A percentile compares a stretch with the other conserved stretches of the same genome.
These are phyloP conservation scores for Standfussiana lucernea DNA, from an alignment of 2,888 invertebrate species.

Conservation along the genomic window DNA sequence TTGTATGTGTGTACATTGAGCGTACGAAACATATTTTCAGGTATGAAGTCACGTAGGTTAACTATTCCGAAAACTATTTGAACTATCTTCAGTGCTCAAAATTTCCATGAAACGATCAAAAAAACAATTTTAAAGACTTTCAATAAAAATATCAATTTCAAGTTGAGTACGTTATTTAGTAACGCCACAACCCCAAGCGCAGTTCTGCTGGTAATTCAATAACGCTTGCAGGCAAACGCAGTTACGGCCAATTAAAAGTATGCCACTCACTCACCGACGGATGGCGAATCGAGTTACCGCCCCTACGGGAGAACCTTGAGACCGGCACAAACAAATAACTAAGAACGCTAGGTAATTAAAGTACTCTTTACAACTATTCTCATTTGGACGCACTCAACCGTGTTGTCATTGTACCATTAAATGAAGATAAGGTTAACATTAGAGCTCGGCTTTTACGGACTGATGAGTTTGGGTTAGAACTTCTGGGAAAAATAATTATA, in stretches of 20 bases:
- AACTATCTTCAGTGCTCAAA: background rate
- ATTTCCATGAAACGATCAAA: background rate
- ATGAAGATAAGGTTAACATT: slow-evolving; percentile 51
- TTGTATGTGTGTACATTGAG: background rate
- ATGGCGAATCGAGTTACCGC: slow-evolving; percentile 85
- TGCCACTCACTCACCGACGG: slow-evolving; percentile 86
- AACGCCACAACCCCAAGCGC: slow-evolving; percentile 78
- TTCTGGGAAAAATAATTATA: slow-evolving; percentile 17
- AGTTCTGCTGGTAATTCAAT: slow-evolving; percentile 86
- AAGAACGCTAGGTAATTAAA: slow-evolving; percentile 82
- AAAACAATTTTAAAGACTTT: background rate
- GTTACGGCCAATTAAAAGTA: slow-evolving; percentile 90
- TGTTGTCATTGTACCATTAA: slow-evolving; percentile 57
- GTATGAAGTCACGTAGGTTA: background rate
- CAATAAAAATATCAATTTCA: slow-evolving; percentile 49
- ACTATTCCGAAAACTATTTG: background rate
- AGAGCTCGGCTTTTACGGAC: slow-evolving; percentile 32
- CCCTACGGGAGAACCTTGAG: slow-evolving; percentile 80
- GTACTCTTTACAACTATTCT: slow-evolving; percentile 78
- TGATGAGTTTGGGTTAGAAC: slow-evolving; percentile 11
- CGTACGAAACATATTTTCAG: background rate
- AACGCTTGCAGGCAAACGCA: slow-evolving; percentile 89
- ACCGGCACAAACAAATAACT: slow-evolving; percentile 81
- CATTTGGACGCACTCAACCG: slow-evolving; percentile 70
- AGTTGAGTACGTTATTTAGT: slow-evolving; percentile 74